Evolutionary conservation across 2,113 vertebrate species (phyloP), one percentile per base, ranked within the genome.

Genomic region (Labrus mixtus): DNA sequence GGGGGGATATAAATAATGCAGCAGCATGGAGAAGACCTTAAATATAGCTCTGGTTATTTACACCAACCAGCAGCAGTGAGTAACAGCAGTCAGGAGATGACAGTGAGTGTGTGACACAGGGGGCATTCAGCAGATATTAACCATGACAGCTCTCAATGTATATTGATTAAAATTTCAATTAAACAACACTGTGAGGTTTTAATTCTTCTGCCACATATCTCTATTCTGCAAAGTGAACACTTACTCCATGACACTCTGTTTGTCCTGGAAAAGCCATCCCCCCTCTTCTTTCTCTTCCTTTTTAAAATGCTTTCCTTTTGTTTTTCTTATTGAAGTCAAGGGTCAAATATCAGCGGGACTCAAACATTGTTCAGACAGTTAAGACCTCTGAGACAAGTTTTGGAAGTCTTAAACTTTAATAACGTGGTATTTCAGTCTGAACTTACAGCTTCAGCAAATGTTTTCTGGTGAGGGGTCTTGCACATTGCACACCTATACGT

Each of bases 11-110:
- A 91, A 90, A 92, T 92, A 91, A 87, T 75, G 69, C 17, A 6
- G 86, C 48, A 76, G 85, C 50, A 69, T 66, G 36, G 74, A 79
- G 85, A 67, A 82, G 84, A 85, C 79, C 67, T 89, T 90, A 92
- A 89, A 94, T 91, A 90, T 91, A 92, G 87, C 79, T 29, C 19
- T 10, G 60, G 79, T 81, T 92, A 94, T 91, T 92, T 90, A 89
- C 76, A 84, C 74, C 90, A 73, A 69, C 70, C 41, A 55, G 64
- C 73, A 73, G 39, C 68, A 61, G 64, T 86, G 85, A 92, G 62
- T 85, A 82, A 81, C 16, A 78, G 71, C 70, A 77, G 79, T 61
- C 62, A 66, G 66, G 79, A 80, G 55, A 79, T 48, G 54, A 84
- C 69, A 20, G 61, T 17, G 64, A 10, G 37, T 45, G 55, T 23